Percentiles rank a stretch among this genome's conserved stretches.
phyloP scores from a whole-genome alignment of 2,797 vertebrate genomes.

The Falco peregrinus region DNA sequence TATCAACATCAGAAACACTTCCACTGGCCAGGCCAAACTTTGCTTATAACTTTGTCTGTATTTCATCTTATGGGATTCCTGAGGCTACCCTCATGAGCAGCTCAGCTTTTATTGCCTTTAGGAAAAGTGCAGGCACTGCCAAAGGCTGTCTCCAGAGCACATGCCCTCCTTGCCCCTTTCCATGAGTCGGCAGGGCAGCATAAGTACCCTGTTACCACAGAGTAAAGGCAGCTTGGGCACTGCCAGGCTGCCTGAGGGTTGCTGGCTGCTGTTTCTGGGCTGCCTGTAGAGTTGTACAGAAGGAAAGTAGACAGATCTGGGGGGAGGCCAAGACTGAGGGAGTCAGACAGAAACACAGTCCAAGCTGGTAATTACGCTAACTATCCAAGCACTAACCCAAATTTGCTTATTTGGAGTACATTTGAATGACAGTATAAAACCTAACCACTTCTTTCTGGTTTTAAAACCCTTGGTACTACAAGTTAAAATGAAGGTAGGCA shows the following conservation, averaged over 20 bases:
- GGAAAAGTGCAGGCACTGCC: not conserved
- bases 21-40: not conserved
- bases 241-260: not conserved
- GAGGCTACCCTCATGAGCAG: not conserved
- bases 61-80: not conserved
- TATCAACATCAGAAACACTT: not conserved
- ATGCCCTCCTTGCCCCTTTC: not conserved
- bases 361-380: not conserved
- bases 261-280: not conserved
- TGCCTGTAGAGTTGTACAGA: not conserved
- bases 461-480: not conserved
- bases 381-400: not conserved
- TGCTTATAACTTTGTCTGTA: not conserved
- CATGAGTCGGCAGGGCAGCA: fast-evolving
- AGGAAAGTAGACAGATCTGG: not conserved
- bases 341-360: not conserved
- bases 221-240: not conserved
- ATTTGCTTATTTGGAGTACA: not conserved
- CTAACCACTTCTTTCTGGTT: not conserved
- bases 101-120: not conserved
- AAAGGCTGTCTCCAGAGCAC: not conserved
- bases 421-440: not conserved
- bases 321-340: not conserved
- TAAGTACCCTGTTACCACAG: fast-evolving
- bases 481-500: not conserved